Evolutionary conservation across 2,797 vertebrate species (phyloP), one percentile per base, ranked within the genome.

Genomic region (Macrochelys suwanniensis): DNA sequence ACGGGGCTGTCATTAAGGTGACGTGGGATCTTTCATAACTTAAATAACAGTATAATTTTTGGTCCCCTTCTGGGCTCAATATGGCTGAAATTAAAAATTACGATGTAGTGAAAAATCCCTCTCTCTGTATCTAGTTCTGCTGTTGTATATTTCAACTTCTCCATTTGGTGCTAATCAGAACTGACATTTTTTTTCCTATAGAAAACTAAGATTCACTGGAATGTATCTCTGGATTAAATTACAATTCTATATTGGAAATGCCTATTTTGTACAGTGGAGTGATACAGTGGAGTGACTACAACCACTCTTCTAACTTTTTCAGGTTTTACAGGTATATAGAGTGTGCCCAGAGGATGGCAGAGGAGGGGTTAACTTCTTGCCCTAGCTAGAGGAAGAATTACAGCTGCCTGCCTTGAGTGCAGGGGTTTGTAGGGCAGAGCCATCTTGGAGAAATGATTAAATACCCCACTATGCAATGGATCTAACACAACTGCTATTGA

Each of bases 11-110:
- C 56, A 71, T 92, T 94, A 94, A 92, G 59, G 49, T 78, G 82
- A 88, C 82, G 76, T 90, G 92, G 92, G 90, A 88, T 81, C 79
- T 92, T 88, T 97, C 92, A 90, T 85, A 93, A 94, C 65, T 88
- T 88, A 33, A 47, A 50, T 87, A 95, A 80, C 56, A 80, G 77
- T 68, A 82, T n/a, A 54, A 81, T 81, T 82, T 92, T 97, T 97
- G 71, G 56, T 96, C 76, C 71, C 42, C 33, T 94, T 45, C 54
- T 85, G 31, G 45, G 87, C 74, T 94, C 86, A 92, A 54, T 87
- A 51, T 90, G 54, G 65, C 56, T 88, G 78, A 92, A 96, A 82
- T 95, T 88, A 96, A 93, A 91, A 96, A 84, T 77, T 90, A 95
- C 88, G 80, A 78, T 68, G 91, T 88, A 37, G 0, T 80, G 84